These are phyloP conservation scores for Psittacula echo DNA, from an alignment of 2,797 vertebrate genomes.

Conservation along the genomic window DNA sequence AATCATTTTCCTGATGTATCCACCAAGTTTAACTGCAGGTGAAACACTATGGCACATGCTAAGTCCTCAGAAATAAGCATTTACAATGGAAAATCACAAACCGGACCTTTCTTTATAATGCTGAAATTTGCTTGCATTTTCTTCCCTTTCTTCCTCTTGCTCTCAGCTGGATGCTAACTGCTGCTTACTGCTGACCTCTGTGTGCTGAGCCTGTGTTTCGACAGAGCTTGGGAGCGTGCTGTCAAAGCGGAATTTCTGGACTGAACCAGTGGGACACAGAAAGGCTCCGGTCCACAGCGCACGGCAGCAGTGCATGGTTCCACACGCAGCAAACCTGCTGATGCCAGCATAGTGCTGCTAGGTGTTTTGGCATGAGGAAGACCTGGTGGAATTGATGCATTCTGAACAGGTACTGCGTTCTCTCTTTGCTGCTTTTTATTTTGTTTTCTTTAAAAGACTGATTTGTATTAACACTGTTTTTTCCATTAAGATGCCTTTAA, in stretches of 20 bases:
- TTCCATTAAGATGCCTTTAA: not conserved
- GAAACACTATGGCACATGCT: not conserved
- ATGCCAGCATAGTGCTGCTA: not conserved
- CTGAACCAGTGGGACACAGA: not conserved
- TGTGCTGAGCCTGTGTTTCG: not conserved
- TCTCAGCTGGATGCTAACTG: not conserved
- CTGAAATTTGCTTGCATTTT: not conserved
- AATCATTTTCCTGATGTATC: not conserved
- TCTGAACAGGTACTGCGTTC: not conserved
- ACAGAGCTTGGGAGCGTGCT: not conserved
- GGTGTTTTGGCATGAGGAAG: not conserved
- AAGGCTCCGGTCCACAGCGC: not conserved
- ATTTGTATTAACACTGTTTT: not conserved
- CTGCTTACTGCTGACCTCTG: not conserved
- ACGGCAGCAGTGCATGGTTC: accelerated
- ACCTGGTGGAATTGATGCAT: not conserved
- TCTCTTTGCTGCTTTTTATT: not conserved
- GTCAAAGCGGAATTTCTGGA: not conserved
- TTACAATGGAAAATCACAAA: not conserved
- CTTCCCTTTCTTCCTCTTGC: not conserved
- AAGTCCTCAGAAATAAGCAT: not conserved
- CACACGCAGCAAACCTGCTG: not conserved
- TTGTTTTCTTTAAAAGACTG: not conserved
- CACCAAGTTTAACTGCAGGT: not conserved
- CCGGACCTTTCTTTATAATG: not conserved